phyloP scores from a whole-genome alignment of 2,888 invertebrate species.

The Cistogaster globosa region DNA sequence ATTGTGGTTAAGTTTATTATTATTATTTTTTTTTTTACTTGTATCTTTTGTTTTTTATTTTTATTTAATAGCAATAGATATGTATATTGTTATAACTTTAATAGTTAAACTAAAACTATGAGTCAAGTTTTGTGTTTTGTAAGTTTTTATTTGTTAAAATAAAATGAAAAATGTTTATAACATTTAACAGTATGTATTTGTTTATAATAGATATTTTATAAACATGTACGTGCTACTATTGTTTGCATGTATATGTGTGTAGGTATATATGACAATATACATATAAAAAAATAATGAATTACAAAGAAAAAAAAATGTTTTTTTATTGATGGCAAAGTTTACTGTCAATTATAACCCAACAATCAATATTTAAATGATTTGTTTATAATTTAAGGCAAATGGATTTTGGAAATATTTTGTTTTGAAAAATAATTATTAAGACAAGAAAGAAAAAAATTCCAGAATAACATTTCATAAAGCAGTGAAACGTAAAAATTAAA shows the following conservation, averaged over 20 bases:
- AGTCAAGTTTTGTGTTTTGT: conserved; percentile 50
- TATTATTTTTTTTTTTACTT: conserved; percentile 47
- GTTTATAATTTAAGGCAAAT: neutral
- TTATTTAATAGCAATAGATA: conserved; percentile 34
- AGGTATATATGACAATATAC: neutral
- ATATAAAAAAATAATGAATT: neutral
- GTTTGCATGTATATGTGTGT: neutral
- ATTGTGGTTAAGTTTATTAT: conserved; percentile 50
- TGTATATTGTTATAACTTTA: conserved; percentile 42
- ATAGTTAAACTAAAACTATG: conserved; percentile 48
- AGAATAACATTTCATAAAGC: too few species aligned
- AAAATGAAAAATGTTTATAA: conserved; percentile 26
- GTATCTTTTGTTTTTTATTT: conserved; percentile 38
- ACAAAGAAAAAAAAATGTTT: conserved; percentile 13
- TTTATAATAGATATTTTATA: conserved; percentile 16
- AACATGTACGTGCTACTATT: neutral
- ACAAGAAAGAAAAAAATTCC: too few species aligned
- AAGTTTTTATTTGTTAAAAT: conserved; percentile 32
- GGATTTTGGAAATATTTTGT: neutral
- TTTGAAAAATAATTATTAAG: neutral
- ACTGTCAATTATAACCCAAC: neutral
- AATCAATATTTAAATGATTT: conserved; percentile 20
- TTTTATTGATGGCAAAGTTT: conserved; percentile 8
- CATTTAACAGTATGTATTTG: conserved; percentile 5
- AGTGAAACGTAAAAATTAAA: too few species aligned